Conservation (phyloP, 2,113 vertebrate genomes). For the Patagioenas fasciata region DNA sequence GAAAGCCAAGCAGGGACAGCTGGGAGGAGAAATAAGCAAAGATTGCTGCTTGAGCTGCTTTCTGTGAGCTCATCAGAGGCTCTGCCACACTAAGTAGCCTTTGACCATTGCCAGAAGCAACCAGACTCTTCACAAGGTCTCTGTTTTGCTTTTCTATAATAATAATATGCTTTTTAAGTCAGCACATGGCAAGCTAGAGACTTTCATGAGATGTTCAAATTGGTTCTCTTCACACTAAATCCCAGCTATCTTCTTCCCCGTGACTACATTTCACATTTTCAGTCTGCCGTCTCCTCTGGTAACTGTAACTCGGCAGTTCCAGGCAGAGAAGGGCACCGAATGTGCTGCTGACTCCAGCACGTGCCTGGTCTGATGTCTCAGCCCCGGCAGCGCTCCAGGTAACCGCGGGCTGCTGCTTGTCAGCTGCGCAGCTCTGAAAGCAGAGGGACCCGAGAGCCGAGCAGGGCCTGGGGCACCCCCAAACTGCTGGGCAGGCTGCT, state of each 20-base stretch:
- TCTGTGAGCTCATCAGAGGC: not conserved
- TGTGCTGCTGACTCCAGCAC: not conserved
- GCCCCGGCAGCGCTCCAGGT: not conserved
- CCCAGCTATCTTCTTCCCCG: not conserved
- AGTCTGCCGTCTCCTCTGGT: not conserved
- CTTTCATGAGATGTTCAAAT: conserved; percentile 1
- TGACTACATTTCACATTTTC: conserved; percentile 27
- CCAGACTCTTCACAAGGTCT: not conserved
- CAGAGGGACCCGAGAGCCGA: conserved; percentile 1
- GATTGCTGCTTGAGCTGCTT: not conserved
- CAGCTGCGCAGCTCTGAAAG: not conserved
- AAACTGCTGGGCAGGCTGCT: not conserved
- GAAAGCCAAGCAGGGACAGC: not conserved
- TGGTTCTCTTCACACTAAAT: not conserved
- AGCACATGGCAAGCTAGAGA: conserved; percentile 38
- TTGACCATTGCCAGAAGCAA: not conserved
- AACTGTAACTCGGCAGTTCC: conserved; percentile 18
- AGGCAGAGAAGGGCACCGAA: conserved; percentile 5
- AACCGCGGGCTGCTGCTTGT: conserved; percentile 6
- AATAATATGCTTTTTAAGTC: not conserved
- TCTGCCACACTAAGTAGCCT: not conserved
- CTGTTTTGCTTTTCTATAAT: not conserved
- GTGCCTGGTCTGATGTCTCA: not conserved
- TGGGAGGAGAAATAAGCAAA: not conserved
- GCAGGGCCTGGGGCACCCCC: not conserved